These are phyloP conservation scores for Diadophis punctatus DNA, from an alignment of 2,113 vertebrate species.

Conservation along the genomic window DNA sequence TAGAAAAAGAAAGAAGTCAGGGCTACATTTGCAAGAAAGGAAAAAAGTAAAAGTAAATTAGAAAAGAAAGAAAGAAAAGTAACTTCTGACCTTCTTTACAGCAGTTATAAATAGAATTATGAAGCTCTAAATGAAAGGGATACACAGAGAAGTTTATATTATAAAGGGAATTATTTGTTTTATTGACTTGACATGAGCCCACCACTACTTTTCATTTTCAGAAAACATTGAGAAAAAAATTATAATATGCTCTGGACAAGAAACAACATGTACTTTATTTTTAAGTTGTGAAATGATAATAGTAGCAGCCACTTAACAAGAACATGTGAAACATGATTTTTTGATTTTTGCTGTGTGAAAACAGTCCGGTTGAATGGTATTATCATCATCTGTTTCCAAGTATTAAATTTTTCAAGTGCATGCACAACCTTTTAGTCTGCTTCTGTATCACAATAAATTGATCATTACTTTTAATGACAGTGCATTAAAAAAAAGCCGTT, in stretches of 20 bases:
- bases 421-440: background rate
- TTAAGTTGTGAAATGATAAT: background rate
- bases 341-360: background rate
- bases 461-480: conserved; percentile 17
- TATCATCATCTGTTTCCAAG: background rate
- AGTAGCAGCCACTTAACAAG: background rate
- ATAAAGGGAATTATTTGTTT: background rate
- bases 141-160: background rate
- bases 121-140: conserved; percentile 9
- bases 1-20: background rate
- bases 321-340: background rate
- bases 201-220: background rate
- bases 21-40: background rate
- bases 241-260: conserved; percentile 9
- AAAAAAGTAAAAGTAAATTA: too few relatives aligned
- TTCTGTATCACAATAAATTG: background rate
- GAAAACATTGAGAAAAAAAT: background rate
- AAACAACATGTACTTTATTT: background rate
- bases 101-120: background rate
- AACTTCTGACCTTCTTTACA: background rate
- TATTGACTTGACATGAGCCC: background rate
- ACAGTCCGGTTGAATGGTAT: background rate
- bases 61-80: background rate
- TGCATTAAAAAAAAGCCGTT: background rate
- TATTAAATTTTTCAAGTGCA: background rate